These are phyloP conservation scores for Listronotus oregonensis DNA, from an alignment of 1,140 invertebrate genomes.

Conservation along the genomic window DNA sequence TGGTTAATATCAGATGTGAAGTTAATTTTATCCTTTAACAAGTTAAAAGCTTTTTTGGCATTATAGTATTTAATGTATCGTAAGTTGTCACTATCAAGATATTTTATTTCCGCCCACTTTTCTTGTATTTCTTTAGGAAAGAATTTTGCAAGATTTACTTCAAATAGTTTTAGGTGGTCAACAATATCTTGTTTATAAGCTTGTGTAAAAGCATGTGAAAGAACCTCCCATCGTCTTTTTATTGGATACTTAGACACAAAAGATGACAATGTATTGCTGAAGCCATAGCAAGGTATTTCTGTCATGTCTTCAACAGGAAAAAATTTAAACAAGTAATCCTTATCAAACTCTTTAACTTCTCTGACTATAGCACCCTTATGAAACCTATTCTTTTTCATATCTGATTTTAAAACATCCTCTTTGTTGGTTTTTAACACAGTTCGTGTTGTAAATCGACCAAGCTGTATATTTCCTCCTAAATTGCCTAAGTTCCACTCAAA, in stretches of 20 bases:
- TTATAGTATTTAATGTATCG: conserved; percentile 5
- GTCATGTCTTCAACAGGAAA: conserved; percentile 4
- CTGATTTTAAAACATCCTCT: conserved; percentile 7
- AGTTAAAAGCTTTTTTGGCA: conserved; percentile 1
- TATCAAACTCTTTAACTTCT: conserved; percentile 20
- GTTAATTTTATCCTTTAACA: conserved; percentile 23
- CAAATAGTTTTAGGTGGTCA: conserved; percentile 7
- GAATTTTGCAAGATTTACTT: neutral
- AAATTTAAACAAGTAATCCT: conserved; percentile 9
- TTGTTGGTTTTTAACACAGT: conserved; percentile 3
- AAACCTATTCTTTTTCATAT: neutral
- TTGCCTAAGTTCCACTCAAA: conserved; percentile 7
- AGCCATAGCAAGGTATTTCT: neutral
- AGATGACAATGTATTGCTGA: neutral
- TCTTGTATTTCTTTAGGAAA: conserved; percentile 10
- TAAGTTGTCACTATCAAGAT: neutral
- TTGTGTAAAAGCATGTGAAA: conserved; percentile 4
- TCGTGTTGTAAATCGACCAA: conserved; percentile 19
- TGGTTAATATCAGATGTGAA: conserved; percentile 3
- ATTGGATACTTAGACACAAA: conserved; percentile 3
- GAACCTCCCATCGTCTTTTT: conserved; percentile 15
- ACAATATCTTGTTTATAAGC: conserved; percentile 15
- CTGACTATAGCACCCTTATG: neutral
- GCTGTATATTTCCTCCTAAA: neutral
- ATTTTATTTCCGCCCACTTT: conserved; percentile 16